Conservation (phyloP, 2,113 vertebrate genomes). For the Oryzias javanicus region DNA sequence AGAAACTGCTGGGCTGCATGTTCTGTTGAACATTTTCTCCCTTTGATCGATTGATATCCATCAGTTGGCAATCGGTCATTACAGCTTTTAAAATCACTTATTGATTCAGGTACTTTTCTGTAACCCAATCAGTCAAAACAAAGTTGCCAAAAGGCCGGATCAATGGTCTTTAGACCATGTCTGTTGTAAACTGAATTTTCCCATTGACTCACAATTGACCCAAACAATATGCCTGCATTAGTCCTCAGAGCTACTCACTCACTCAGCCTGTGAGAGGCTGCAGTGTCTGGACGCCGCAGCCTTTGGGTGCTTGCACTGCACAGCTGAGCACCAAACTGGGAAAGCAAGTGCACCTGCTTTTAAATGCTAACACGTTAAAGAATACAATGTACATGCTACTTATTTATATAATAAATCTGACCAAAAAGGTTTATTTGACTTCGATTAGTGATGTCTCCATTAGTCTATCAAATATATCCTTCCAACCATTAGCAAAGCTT, state of each 20-base stretch:
- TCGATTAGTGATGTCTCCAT: too few relatives aligned
- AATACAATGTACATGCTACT: too few relatives aligned
- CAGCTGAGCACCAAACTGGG: neutral
- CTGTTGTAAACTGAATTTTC: conserved; percentile 26
- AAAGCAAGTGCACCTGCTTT: too few relatives aligned
- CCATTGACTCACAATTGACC: conserved; percentile 30
- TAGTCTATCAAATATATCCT: too few relatives aligned
- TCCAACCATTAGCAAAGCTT: too few relatives aligned
- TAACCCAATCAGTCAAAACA: conserved; percentile 47
- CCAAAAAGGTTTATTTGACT: too few relatives aligned
- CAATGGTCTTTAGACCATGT: conserved; percentile 33
- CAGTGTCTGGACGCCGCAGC: neutral
- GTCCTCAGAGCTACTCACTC: neutral
- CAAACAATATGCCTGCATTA: conserved; percentile 2
- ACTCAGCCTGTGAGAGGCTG: neutral
- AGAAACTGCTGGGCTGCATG: neutral
- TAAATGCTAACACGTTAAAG: too few relatives aligned
- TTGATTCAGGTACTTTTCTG: conserved; percentile 31
- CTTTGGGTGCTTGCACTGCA: neutral
- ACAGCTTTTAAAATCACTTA: conserved; percentile 21
- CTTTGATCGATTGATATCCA: conserved; percentile 9
- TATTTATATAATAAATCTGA: too few relatives aligned
- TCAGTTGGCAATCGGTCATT: conserved; percentile 7
- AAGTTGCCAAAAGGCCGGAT: conserved; percentile 29
- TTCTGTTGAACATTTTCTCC: conserved; percentile 1